These are phyloP conservation scores for Chrysemys picta DNA, from an alignment of 2,113 vertebrate genomes.

Conservation along the genomic window DNA sequence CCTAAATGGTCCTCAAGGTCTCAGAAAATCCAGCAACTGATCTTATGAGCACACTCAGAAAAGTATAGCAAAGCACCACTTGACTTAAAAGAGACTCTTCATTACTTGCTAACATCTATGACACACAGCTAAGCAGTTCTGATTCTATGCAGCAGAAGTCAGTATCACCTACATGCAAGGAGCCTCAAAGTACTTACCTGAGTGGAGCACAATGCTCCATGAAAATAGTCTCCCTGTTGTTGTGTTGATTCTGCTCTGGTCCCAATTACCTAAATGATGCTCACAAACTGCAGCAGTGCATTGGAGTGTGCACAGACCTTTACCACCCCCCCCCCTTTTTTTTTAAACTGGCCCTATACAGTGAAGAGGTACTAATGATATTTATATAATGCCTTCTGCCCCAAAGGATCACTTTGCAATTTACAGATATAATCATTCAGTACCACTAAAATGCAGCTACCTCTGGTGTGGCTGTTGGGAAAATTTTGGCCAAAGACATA, in stretches of 20 bases:
- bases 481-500: constrained; percentile 36
- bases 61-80: background rate
- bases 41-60: background rate
- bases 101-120: background rate
- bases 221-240: constrained; percentile 27
- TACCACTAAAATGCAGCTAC: constrained; percentile 37
- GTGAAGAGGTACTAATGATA: constrained; percentile 32
- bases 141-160: background rate
- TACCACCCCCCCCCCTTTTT: background rate
- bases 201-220: constrained; percentile 1
- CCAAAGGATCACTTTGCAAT: constrained; percentile 43
- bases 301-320: background rate
- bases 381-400: constrained; percentile 27
- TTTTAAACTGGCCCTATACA: background rate
- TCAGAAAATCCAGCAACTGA: constrained; percentile 11
- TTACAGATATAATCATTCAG: constrained; percentile 44
- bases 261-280: constrained; percentile 17
- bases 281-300: constrained; percentile 7
- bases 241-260: constrained; percentile 35
- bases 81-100: background rate
- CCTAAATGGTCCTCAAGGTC: background rate
- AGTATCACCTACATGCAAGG: background rate
- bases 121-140: background rate
- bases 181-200: background rate
- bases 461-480: constrained; percentile 16